Conservation (phyloP, 2,797 vertebrate species). For the Hemibagrus guttatus region DNA sequence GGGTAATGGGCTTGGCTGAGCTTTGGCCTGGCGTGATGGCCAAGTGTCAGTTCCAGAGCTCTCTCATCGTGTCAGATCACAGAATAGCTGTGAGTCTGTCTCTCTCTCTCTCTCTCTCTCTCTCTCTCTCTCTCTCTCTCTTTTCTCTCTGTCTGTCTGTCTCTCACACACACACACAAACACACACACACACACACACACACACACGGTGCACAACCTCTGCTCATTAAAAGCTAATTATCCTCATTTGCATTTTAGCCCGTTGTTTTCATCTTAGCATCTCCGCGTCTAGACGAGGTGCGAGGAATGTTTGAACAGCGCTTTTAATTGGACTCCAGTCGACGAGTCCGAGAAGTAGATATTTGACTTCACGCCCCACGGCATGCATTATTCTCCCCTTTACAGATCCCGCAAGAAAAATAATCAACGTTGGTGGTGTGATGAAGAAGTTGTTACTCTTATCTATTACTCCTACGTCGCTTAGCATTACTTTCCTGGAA, state of each 20-base stretch:
- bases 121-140: slow-evolving; percentile 8
- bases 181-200: slow-evolving; percentile 1
- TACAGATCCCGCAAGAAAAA: slow-evolving; percentile 12
- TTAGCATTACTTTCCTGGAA: not conserved
- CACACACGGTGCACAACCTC: slow-evolving; percentile 36
- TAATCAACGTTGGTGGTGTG: not conserved
- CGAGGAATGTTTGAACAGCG: slow-evolving; percentile 10
- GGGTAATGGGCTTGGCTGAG: slow-evolving; percentile 39
- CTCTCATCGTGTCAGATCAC: slow-evolving; percentile 38
- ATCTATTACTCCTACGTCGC: not conserved
- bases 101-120: slow-evolving; percentile 34
- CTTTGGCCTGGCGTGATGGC: slow-evolving; percentile 44
- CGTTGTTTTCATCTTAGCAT: slow-evolving; percentile 46
- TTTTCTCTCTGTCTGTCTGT: too few relatives aligned
- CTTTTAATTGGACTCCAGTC: slow-evolving; percentile 42
- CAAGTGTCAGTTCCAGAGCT: slow-evolving; percentile 48
- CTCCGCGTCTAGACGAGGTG: slow-evolving; percentile 45
- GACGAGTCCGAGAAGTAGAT: slow-evolving; percentile 12
- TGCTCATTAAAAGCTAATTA: slow-evolving; percentile 61
- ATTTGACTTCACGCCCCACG: not conserved
- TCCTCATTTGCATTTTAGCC: slow-evolving; percentile 56
- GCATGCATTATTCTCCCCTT: not conserved
- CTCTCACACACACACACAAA: not conserved
- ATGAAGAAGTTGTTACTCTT: not conserved
- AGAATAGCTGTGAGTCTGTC: not conserved